Conservation (phyloP, 2,888 invertebrate genomes). For the Protodeltote pygarga region DNA sequence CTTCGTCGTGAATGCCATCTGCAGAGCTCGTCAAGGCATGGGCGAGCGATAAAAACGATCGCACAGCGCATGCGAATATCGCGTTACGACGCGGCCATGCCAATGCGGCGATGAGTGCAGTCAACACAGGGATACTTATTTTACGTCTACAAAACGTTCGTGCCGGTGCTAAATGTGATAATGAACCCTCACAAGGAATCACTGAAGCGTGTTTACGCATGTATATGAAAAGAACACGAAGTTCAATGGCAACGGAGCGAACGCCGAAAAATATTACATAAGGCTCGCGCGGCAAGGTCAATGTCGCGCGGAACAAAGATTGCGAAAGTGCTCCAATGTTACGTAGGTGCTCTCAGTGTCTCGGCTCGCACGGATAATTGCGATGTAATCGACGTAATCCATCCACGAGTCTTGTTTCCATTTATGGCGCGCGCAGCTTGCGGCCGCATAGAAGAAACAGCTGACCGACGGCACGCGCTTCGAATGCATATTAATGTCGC, state of each 20-base stretch:
- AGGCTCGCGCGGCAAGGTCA: constrained; percentile 74
- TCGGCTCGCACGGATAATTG: constrained; percentile 77
- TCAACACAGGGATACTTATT: constrained; percentile 46
- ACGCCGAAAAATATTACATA: constrained; percentile 77
- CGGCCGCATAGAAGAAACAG: constrained; percentile 82
- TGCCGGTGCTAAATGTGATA: constrained; percentile 60
- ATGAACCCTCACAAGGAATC: constrained; percentile 56
- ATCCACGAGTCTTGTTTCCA: constrained; percentile 81
- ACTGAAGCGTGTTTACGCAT: constrained; percentile 64
- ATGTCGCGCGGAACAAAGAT: constrained; percentile 82
- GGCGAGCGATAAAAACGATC: constrained; percentile 72
- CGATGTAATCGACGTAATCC: constrained; percentile 85
- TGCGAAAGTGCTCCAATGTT: constrained; percentile 82
- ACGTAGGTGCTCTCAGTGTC: constrained; percentile 68
- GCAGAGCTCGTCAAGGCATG: constrained; percentile 67
- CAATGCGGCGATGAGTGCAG: constrained; percentile 56
- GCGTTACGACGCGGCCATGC: constrained; percentile 64
- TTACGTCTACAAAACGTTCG: constrained; percentile 45
- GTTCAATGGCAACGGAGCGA: constrained; percentile 73
- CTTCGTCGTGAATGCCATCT: constrained; percentile 72
- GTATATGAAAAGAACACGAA: constrained; percentile 58
- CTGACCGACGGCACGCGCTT: constrained; percentile 84
- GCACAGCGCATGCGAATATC: constrained; percentile 71
- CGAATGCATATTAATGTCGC: constrained; percentile 82
- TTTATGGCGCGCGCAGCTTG: constrained; percentile 84